Evolutionary conservation across 2,113 vertebrate genomes (phyloP), one percentile per base, ranked within the genome.

Genomic region (Psettodes erumei): DNA sequence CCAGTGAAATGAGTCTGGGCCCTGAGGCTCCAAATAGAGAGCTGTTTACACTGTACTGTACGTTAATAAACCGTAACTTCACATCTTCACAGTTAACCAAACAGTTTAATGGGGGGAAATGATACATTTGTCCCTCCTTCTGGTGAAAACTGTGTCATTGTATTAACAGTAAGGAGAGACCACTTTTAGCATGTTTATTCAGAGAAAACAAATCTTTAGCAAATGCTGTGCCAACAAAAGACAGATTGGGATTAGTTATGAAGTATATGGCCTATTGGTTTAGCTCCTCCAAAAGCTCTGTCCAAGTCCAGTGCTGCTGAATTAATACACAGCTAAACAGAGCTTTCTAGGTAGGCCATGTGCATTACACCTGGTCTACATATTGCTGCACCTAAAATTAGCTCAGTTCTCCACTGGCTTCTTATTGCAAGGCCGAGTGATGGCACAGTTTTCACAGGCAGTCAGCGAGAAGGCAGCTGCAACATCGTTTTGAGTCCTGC

Each of bases 361-460:
- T 77, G 87, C 66, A 59, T 55, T 83, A 89, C 90, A 90, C 90
- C 90, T 91, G 91, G 84, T 86, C 86, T 85, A 86, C 84, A 88
- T 90, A 86, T 81, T 55, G 60, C 82, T 58, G 66, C 74, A n/a
- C 67, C 90, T 92, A 93, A 90, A 89, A 89, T 88, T 91, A 93
- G 90, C 75, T 67, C 73, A 9, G 43, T 76, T 81, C 89, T 89
- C 84, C 51, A 54, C 43, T 75, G 88, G 86, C 80, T 82, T 60
- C 70, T 74, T 43, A 67, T 62, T 81, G 67, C 84, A 37, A 28
- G 42, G 64, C 59, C 75, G 32, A 78, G 80, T 21, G 71, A 75
- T 72, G 83, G 72, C 90, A 87, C 56, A 73, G 55, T 88, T 87
- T 75, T 33, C 68, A 64, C 83, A 27, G 42, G 62, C 69, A 65